phyloP scores from a whole-genome alignment of 2,797 vertebrate species.

The Gallirallus australis region DNA sequence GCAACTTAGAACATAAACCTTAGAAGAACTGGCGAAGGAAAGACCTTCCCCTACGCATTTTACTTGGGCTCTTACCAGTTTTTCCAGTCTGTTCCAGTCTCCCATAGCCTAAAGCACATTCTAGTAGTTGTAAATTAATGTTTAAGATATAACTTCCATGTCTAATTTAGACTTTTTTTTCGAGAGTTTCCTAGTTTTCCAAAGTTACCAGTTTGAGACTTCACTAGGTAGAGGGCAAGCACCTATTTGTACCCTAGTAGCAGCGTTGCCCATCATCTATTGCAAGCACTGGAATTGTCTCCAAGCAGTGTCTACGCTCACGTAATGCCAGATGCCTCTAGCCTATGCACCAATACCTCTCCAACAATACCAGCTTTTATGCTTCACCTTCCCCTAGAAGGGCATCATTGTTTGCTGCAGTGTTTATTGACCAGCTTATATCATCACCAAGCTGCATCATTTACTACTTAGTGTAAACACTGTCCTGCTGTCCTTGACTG shows the following conservation, averaged over 20 bases:
- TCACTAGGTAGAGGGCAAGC: neutral
- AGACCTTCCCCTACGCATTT: neutral
- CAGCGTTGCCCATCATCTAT: neutral
- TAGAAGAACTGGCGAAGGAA: neutral
- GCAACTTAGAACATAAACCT: neutral
- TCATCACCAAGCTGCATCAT: slow-evolving; percentile 19
- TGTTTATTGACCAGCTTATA: neutral
- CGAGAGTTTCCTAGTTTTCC: neutral
- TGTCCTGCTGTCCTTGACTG: neutral
- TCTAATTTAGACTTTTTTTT: neutral
- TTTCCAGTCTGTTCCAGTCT: neutral
- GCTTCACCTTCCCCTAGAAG: neutral
- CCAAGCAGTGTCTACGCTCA: neutral
- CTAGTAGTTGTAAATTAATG: neutral
- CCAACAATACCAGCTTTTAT: neutral
- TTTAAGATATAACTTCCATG: neutral
- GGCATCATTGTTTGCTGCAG: neutral
- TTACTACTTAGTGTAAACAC: slow-evolving; percentile 15
- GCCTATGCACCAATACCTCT: neutral
- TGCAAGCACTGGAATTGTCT: neutral
- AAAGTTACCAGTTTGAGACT: neutral
- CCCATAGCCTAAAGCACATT: neutral
- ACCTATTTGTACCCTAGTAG: neutral
- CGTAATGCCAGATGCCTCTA: neutral
- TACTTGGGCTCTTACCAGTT: neutral